Evolutionary conservation across 2,113 vertebrate species (phyloP), one percentile per base, ranked within the genome.

Genomic region (Mastomys natalensis): DNA sequence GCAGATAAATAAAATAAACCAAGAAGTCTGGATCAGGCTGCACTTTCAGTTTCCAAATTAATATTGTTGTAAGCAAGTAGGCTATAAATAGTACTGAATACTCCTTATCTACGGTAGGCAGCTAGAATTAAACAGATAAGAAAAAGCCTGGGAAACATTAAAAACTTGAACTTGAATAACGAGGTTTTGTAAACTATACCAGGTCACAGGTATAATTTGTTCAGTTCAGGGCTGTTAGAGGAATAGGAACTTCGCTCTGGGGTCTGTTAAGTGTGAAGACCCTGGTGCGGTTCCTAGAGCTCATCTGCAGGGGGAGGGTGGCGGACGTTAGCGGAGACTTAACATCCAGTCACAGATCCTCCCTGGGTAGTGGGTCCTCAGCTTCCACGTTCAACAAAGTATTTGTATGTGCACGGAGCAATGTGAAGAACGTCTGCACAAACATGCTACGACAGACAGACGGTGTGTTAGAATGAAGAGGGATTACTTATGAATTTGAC

Each of bases 31-130:
- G 80, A 89, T 89, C 45, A 53, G 81, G 29, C 22, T 93, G 3
- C 43, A 77, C 51, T 82, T 93, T 15, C 16, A 86, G 92, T 51
- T 89, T 96, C 29, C 17, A 81, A 76, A 64, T 88, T 53, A 90
- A 8, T 89, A 80, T 8, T 45, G 7, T 60, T 74, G 45, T 60
- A 94, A 92, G 58, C 53, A 68, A 74, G 26, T 24, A 21, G 15
- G 81, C 3, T 95, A 77, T 2, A 92, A 34, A 70, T 4, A 81
- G 26, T 51, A 80, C 62, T 76, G 91, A 66, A 15, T 72, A 64
- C 55, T 92, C 87, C 51, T 51, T 55, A 43, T 37, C 55, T 58
- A 51, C 2, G 89, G 29, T 26, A 74, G 31, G 78, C 6, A 58
- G 70, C 37, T 53, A 90, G 3, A 60, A 51, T 64, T 81, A 85